Base-by-base conservation (phyloP, 2,113 vertebrate species). In the Callopanchax toddi region DNA sequence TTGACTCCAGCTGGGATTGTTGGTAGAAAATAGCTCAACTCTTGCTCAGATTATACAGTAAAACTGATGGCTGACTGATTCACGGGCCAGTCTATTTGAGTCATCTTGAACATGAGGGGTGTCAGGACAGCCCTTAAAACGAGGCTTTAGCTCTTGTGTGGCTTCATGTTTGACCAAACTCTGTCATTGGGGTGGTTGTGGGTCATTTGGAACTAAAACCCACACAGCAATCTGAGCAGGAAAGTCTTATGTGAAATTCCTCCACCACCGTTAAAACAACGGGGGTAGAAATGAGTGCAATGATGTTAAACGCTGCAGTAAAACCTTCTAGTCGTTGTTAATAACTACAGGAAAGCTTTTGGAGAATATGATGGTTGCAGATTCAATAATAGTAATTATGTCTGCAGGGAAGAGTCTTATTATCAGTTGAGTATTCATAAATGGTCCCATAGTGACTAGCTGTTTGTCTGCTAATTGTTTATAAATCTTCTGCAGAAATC, bases 121-220 rank as follows among this genome's bases (percentile, higher is more conserved):
- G 6, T 18, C 25, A 20, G 25, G 25, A n/a, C n/a, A 5, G 6
- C 22, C 9, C 52, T 55, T 21, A 11, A 23, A 51, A n/a, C 9
- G 17, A 51, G 49, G 8, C 16, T n/a, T 32, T n/a, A 17, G 56
- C 6, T 32, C 11, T 45, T 32, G 25, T 21, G 25, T 59, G 56
- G 42, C 20, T 23, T 58, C 55, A 17, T 7, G 40, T 58, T 32
- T 59, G 25, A 26, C 11, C n/a, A 59, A 45, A 56, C 53, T n/a
- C 37, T 23, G 23, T 59, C 25, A 45, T 45, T 45, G 12, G 42
- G 23, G 40, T 29, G 16, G 37, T 29, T 39, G 48, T 50, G 46
- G 11, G 9, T 39, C 39, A 53, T 53, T 49, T 53, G 49, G 22
- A 53, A 26, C 32, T 21, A 58, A 37, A 53, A 32, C 26, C 55